Evolutionary conservation across 2,113 vertebrate genomes (phyloP).

Genomic region (Chiloscyllium plagiosum): DNA sequence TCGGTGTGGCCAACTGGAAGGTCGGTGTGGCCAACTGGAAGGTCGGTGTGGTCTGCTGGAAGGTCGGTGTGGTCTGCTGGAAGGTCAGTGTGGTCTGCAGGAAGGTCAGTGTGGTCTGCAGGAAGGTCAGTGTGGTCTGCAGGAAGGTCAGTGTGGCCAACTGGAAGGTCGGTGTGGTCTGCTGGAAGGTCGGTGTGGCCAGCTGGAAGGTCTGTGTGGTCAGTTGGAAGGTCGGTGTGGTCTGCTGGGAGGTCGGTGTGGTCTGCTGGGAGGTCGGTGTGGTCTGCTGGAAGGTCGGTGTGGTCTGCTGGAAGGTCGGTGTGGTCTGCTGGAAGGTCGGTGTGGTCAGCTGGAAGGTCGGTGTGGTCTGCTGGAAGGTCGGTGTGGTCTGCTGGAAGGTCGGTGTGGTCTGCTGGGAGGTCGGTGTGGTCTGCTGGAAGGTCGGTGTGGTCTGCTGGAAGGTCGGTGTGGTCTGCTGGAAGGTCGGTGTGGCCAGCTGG

Average conservation of each 20-base stretch:
- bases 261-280: no score
- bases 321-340: neutral
- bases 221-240: no score
- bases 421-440: neutral
- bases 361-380: neutral
- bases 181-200: no score
- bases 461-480: neutral
- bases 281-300: no score
- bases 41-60: neutral
- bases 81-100: neutral
- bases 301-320: no score
- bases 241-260: no score
- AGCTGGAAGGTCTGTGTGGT: neutral
- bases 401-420: neutral
- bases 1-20: no score
- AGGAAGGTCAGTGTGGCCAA: neutral
- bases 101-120: neutral
- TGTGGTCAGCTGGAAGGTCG: neutral
- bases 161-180: neutral
- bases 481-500: neutral
- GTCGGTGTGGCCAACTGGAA: neutral
- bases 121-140: neutral
- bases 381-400: neutral
- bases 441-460: neutral
- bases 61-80: neutral